Percentiles rank a stretch among this genome's conserved stretches.
Conservation (phyloP, 1,140 invertebrate genomes). For the Ganaspis sp. region DNA sequence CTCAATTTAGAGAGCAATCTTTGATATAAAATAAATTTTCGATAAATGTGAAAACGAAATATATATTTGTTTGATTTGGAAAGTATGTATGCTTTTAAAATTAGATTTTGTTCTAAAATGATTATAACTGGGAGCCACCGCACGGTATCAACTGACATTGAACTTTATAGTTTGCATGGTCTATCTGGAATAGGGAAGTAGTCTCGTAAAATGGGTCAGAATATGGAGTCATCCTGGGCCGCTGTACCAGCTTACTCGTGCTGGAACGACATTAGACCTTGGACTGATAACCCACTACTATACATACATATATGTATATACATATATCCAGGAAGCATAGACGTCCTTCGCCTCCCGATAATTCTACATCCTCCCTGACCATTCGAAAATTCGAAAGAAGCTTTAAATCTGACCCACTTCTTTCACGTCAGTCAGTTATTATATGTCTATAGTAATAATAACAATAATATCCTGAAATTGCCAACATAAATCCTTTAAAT, state of each 20-base stretch:
- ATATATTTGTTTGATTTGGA: no score
- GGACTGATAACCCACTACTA: constrained; percentile 54
- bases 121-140: neutral
- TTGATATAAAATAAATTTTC: no score
- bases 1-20: no score
- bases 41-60: no score
- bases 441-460: neutral
- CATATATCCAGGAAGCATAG: constrained; percentile 41
- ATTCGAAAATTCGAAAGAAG: neutral
- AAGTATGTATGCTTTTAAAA: neutral
- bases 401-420: neutral
- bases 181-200: neutral
- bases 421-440: neutral
- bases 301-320: constrained; percentile 23
- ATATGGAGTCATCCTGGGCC: constrained; percentile 47
- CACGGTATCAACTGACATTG: neutral
- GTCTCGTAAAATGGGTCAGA: constrained; percentile 49
- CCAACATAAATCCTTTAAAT: constrained; percentile 4
- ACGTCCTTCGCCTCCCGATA: constrained; percentile 46
- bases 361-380: neutral
- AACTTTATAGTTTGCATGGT: constrained; percentile 8
- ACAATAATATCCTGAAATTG: neutral
- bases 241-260: constrained; percentile 39
- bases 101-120: neutral
- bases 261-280: constrained; percentile 52